Evolutionary conservation across 2,113 vertebrate genomes (phyloP), one percentile per base, ranked within the genome.

Genomic region (Microcebus lehilahytsara): DNA sequence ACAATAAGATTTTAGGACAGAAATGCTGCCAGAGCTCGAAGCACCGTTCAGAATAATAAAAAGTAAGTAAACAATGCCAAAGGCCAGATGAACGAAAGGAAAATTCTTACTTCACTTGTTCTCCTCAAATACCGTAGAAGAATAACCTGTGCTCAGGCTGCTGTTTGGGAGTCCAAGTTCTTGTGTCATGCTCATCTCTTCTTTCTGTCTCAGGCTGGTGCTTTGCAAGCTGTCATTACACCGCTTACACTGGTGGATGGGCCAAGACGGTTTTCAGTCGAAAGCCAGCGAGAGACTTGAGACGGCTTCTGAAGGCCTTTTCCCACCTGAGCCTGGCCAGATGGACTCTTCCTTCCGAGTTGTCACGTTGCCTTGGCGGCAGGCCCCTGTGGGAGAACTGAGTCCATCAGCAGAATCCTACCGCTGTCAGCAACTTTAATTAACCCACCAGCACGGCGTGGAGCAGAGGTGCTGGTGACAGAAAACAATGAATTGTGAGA

Each of bases 61-160:
- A 75, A 60, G 95, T 94, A 97, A 84, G 85, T 96, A 93, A 98
- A 69, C 42, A 80, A 84, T 2, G 87, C 67, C 75, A 90, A 62
- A 20, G 0, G 0, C 80, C 90, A 85, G 34, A 46, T n/a, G 89
- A 96, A 87, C 6, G 85, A 87, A 91, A 96, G 96, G 62, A 83
- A 94, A 95, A 89, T 83, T 96, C 84, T 93, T 93, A 17, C 92
- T 98, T 96, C 72, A 1, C 75, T 97, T 96, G 92, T 69, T 94
- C 85, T 96, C 40, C 16, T 96, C 97, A 97, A 96, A 93, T 96
- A 27, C 93, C 58, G 72, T 75, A 95, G 81, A 71, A 80, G 95
- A 97, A 97, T 32, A 89, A 51, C 51, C 53, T 85, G 86, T 72
- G 71, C 94, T 95, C 71, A 86, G 78, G 95, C 79, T 93, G 92